Percentiles rank a stretch among this genome's conserved stretches.
These are phyloP conservation scores for Zapus hudsonius DNA, from an alignment of 2,113 vertebrate genomes.

Conservation along the genomic window DNA sequence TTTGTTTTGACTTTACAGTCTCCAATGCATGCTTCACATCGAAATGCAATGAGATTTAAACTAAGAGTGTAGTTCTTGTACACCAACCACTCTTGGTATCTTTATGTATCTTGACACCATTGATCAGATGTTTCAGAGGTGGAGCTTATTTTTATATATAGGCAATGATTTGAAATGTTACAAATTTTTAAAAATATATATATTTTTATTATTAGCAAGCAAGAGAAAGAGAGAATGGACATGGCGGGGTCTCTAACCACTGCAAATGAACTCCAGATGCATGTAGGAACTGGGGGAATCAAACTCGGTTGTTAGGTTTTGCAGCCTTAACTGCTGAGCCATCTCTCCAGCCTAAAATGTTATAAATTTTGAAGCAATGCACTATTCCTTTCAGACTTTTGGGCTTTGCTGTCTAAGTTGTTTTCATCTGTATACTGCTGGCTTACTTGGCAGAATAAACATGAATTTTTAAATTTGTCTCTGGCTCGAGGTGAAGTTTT, in stretches of 20 bases:
- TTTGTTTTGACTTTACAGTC: background rate
- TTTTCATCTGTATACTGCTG: background rate
- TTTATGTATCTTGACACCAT: background rate
- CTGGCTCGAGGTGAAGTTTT: background rate
- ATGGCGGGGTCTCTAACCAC: no score
- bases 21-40: background rate
- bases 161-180: conserved; percentile 5
- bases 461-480: conserved; percentile 38
- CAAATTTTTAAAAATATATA: no score
- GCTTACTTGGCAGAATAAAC: background rate
- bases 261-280: no score
- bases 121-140: background rate
- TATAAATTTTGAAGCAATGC: background rate
- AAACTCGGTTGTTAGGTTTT: no score
- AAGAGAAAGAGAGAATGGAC: no score
- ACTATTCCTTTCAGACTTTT: background rate
- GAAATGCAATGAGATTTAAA: background rate
- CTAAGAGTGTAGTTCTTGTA: background rate
- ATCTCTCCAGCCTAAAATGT: no score
- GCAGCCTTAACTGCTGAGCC: no score
- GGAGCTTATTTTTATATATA: background rate
- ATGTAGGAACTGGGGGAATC: no score
- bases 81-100: background rate
- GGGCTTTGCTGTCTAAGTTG: background rate
- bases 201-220: no score